phyloP scores from a whole-genome alignment of 2,888 invertebrate genomes.

The Coleophora deauratella region DNA sequence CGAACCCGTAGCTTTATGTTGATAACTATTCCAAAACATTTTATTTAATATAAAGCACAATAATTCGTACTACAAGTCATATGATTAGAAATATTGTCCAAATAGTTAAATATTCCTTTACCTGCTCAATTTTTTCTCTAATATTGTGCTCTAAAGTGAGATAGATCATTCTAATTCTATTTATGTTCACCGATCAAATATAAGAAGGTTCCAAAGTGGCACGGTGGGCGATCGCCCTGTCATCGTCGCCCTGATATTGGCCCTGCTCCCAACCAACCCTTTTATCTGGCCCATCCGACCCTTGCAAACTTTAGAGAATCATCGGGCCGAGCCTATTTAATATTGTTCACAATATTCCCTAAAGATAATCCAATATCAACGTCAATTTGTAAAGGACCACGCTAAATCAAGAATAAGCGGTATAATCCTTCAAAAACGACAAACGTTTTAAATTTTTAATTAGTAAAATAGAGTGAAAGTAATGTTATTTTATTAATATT shows the following conservation, averaged over 20 bases:
- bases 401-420: no score
- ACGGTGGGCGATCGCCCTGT: slow-evolving; percentile 26
- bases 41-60: no score
- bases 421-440: no score
- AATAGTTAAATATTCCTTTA: no score
- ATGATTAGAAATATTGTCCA: no score
- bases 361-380: slow-evolving; percentile 27
- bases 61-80: no score
- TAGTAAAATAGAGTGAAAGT: no score
- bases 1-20: no score
- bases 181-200: slow-evolving; percentile 11
- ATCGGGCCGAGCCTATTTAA: slow-evolving; percentile 46
- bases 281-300: slow-evolving; percentile 53
- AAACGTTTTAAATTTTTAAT: no score
- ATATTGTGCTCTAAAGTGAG: background rate
- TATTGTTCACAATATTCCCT: slow-evolving; percentile 44
- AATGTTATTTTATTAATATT: no score
- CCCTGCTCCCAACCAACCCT: slow-evolving; percentile 45
- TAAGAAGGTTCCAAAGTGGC: slow-evolving; percentile 18
- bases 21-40: no score
- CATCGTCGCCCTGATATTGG: slow-evolving; percentile 43
- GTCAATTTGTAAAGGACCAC: slow-evolving; percentile 24
- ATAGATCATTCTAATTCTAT: slow-evolving; percentile 7
- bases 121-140: slow-evolving; percentile 9
- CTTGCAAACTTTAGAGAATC: slow-evolving; percentile 52